Conservation (phyloP, 64 coral and sea anemone species). For the Montipora foliosa region DNA sequence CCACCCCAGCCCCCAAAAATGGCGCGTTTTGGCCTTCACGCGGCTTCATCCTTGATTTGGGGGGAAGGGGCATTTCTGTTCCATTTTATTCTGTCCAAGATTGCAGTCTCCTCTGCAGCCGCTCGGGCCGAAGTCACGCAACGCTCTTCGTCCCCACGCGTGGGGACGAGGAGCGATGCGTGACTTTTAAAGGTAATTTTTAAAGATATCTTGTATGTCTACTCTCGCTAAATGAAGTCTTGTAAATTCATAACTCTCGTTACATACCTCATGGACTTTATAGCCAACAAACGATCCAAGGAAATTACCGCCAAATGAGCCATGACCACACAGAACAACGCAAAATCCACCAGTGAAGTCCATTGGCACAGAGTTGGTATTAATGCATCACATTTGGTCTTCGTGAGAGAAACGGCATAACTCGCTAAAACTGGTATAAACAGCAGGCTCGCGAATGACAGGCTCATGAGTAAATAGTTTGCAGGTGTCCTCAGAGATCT, state of each 20-base stretch:
- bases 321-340: conserved; percentile 27
- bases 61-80: too few species aligned
- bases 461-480: conserved; percentile 21
- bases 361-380: neutral
- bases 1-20: too few species aligned
- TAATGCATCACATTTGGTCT: neutral
- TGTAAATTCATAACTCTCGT: neutral
- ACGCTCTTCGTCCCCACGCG: too few species aligned
- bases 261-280: conserved; percentile 38
- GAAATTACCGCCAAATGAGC: neutral
- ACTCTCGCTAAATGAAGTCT: too few species aligned
- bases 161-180: too few species aligned
- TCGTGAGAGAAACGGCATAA: conserved; percentile 17
- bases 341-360: conserved; percentile 11
- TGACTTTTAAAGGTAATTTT: too few species aligned
- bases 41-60: too few species aligned
- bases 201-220: too few species aligned
- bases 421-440: conserved; percentile 1
- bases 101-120: too few species aligned
- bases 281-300: conserved; percentile 26
- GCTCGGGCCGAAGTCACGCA: too few species aligned
- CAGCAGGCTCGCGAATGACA: conserved; percentile 12
- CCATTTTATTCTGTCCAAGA: too few species aligned
- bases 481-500: neutral
- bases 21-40: too few species aligned